A percentile compares a stretch with the other conserved stretches of the same genome.
Conservation (phyloP, 2,113 vertebrate genomes). For the Corapipo altera region DNA sequence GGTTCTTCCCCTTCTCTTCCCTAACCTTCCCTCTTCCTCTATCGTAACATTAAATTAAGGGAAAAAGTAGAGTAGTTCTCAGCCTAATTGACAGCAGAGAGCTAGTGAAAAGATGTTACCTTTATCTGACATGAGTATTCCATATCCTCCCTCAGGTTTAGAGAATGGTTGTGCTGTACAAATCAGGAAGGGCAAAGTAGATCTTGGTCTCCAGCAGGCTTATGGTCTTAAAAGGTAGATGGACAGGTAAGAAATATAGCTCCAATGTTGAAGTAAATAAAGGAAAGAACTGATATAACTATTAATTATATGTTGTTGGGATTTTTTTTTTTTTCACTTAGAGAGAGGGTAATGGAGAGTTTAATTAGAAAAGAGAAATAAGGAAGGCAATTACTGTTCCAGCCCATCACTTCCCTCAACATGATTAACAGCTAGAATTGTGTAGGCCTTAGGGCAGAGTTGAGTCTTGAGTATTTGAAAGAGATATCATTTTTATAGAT, state of each 20-base stretch:
- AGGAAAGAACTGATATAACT: not conserved
- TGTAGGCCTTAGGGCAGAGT: slow-evolving; percentile 40
- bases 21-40: not conserved
- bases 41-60: not conserved
- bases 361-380: slow-evolving; percentile 53
- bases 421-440: slow-evolving; percentile 46
- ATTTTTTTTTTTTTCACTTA: not conserved
- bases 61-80: not conserved
- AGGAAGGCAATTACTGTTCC: slow-evolving; percentile 37
- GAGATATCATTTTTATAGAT: slow-evolving; percentile 40
- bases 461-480: slow-evolving; percentile 50
- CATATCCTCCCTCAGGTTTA: not conserved
- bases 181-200: not conserved
- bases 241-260: not conserved
- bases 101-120: not conserved
- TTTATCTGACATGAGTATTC: not conserved
- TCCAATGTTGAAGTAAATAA: slow-evolving; percentile 8
- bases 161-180: not conserved
- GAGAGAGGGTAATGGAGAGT: slow-evolving; percentile 34
- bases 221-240: not conserved
- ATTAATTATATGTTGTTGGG: slow-evolving; percentile 33
- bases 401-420: slow-evolving; percentile 17
- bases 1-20: not conserved
- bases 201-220: not conserved
- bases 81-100: slow-evolving; percentile 2